These are phyloP conservation scores for Scalopus aquaticus DNA, from an alignment of 2,113 vertebrate species.

Conservation along the genomic window DNA sequence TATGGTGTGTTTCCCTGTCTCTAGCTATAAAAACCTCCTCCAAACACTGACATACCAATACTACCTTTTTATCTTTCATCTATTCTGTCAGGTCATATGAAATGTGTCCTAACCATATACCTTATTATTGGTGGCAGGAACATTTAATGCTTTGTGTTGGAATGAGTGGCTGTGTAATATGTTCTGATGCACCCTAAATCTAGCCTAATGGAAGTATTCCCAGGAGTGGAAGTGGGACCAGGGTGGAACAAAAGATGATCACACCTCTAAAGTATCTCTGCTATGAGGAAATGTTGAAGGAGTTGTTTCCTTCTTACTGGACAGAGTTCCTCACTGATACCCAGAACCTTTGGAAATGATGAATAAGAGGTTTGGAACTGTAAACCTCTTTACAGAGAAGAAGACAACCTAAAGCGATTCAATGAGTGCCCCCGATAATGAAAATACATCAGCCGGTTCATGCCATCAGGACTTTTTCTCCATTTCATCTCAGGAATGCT, in stretches of 20 bases:
- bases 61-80: background rate
- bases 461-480: background rate
- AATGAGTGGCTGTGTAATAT: background rate
- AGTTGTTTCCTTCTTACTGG: slow-evolving; percentile 46
- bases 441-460: background rate
- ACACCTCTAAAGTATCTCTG: slow-evolving; percentile 53
- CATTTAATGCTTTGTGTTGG: background rate
- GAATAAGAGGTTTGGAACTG: slow-evolving; percentile 3
- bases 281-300: slow-evolving; percentile 63
- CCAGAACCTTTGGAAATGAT: background rate
- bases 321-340: background rate
- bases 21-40: background rate
- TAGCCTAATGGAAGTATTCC: slow-evolving; percentile 33
- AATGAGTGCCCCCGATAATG: background rate
- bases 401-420: background rate
- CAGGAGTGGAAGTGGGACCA: slow-evolving; percentile 28
- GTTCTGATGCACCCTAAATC: background rate
- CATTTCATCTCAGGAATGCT: slow-evolving; percentile 43
- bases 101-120: background rate
- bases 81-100: background rate
- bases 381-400: background rate
- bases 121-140: background rate
- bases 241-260: slow-evolving; percentile 59
- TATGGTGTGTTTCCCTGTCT: background rate
- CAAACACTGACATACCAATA: background rate